A percentile compares a stretch with the other conserved stretches of the same genome.
These are phyloP conservation scores for Apocrypta bakeri DNA, from an alignment of 1,140 invertebrate genomes.

Conservation along the genomic window DNA sequence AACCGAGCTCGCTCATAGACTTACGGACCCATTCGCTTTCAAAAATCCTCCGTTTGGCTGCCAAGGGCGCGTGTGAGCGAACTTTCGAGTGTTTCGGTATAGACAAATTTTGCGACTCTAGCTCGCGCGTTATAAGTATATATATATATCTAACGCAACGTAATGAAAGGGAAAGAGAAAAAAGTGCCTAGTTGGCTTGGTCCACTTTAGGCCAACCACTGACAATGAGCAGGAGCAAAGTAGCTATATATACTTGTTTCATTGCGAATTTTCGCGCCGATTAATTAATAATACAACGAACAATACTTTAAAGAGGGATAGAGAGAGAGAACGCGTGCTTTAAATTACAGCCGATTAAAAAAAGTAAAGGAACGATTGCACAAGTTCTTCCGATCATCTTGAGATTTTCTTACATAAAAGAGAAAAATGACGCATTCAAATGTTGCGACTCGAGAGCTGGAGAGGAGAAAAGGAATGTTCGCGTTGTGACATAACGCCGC, in stretches of 20 bases:
- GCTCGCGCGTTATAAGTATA: neutral
- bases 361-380: too few relatives aligned
- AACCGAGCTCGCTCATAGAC: neutral
- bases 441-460: too few relatives aligned
- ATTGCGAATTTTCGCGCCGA: neutral
- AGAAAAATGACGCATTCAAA: too few relatives aligned
- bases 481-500: neutral
- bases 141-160: neutral
- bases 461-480: neutral
- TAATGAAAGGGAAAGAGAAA: neutral
- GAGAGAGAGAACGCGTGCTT: too few relatives aligned
- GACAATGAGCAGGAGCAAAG: neutral
- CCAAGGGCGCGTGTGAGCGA: slow-evolving; percentile 14
- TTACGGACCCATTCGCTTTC: slow-evolving; percentile 12
- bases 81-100: neutral
- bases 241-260: neutral
- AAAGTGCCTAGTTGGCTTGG: neutral
- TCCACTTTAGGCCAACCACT: neutral
- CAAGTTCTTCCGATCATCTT: too few relatives aligned
- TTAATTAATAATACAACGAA: neutral
- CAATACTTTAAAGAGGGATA: too few relatives aligned
- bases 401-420: too few relatives aligned
- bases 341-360: too few relatives aligned
- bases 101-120: neutral
- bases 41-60: neutral